Evolutionary conservation across 2,797 vertebrate genomes (phyloP).

Genomic region (Aeoliscus strigatus): DNA sequence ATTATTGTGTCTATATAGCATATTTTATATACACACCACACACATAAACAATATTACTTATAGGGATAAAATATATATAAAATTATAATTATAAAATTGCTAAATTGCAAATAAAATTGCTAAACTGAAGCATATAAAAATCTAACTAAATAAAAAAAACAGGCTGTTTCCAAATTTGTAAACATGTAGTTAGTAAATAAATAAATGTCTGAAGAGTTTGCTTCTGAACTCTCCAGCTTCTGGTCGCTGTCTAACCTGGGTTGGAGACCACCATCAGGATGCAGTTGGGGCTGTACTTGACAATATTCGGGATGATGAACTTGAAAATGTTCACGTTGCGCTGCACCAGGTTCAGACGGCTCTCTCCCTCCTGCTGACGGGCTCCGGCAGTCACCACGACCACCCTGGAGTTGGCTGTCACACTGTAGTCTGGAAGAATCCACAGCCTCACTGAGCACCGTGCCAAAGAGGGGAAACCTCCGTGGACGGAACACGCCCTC

Average conservation of each 20-base stretch:
- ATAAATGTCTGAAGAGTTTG: too few relatives aligned
- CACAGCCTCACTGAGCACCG: background rate
- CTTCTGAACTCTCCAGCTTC: background rate
- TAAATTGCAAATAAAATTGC: too few relatives aligned
- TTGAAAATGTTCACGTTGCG: constrained; percentile 98
- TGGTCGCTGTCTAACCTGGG: constrained; percentile 76
- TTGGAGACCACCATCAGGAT: constrained; percentile 93
- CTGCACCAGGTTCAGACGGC: constrained; percentile 94
- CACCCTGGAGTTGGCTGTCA: constrained; percentile 91
- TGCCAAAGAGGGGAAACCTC: background rate
- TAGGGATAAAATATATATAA: too few relatives aligned
- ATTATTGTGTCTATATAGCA: too few relatives aligned
- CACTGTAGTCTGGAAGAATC: constrained; percentile 80
- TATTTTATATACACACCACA: too few relatives aligned
- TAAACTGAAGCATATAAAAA: too few relatives aligned
- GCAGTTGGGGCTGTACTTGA: constrained; percentile 95
- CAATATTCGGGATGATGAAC: constrained; percentile 95
- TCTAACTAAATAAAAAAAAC: too few relatives aligned
- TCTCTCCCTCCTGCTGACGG: constrained; percentile 95
- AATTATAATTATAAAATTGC: too few relatives aligned
- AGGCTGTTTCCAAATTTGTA: too few relatives aligned
- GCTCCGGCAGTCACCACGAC: constrained; percentile 95
- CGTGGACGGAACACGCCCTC: background rate
- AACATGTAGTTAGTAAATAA: too few relatives aligned
- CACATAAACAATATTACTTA: too few relatives aligned